A percentile compares a stretch with the other conserved stretches of the same genome.
Evolutionary conservation across 2,797 vertebrate species (phyloP).

Genomic region (Ctenopoma kingsleyae): DNA sequence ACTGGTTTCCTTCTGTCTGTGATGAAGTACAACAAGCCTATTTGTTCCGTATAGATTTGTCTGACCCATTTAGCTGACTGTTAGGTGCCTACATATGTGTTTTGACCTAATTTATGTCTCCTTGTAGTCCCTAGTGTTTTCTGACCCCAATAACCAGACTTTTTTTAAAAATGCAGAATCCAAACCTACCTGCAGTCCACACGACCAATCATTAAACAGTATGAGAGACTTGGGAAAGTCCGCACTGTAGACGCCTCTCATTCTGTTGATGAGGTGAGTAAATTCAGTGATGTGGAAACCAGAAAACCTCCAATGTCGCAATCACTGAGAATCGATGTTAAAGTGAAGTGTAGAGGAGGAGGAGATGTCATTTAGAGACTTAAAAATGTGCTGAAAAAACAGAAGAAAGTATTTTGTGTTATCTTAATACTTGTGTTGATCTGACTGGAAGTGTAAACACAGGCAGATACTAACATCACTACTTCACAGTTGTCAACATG

Average conservation of each 20-base stretch:
- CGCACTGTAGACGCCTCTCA: conserved; percentile 93
- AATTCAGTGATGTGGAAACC: too few species aligned
- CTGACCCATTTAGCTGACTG: conserved; percentile 57
- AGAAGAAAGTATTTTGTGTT: too few species aligned
- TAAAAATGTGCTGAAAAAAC: too few species aligned
- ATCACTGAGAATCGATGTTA: too few species aligned
- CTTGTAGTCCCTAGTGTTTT: conserved; percentile 51
- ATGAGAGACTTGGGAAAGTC: conserved; percentile 92
- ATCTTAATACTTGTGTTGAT: too few species aligned
- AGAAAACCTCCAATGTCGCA: too few species aligned
- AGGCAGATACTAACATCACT: too few species aligned
- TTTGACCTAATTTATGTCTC: conserved; percentile 66
- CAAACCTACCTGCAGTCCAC: conserved; percentile 96
- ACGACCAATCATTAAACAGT: conserved; percentile 93
- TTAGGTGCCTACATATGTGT: conserved; percentile 54
- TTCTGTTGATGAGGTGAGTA: conserved; percentile 90
- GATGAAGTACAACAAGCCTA: not conserved
- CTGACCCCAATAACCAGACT: conserved; percentile 61
- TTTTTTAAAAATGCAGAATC: conserved; percentile 86
- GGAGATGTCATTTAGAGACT: too few species aligned
- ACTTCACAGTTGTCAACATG: too few species aligned
- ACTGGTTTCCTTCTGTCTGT: not conserved
- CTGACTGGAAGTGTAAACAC: too few species aligned
- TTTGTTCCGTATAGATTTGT: conserved; percentile 50
- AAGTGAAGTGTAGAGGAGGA: too few species aligned